A percentile compares a stretch with the other conserved stretches of the same genome.
phyloP scores from a whole-genome alignment of 2,113 vertebrate genomes.

The Nymphicus hollandicus region DNA sequence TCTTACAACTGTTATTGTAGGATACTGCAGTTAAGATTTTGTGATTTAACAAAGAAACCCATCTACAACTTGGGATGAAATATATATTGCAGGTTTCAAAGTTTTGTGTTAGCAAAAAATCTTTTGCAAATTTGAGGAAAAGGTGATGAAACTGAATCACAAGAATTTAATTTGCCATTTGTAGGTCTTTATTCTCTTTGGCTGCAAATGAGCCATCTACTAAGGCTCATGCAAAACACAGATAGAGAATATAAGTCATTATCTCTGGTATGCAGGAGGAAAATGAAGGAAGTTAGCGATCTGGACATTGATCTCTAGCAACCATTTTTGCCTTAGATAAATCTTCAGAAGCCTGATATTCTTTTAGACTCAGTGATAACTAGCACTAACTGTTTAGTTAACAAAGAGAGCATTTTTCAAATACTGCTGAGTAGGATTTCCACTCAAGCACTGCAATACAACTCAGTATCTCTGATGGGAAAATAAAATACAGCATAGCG shows the following conservation, averaged over 20 bases:
- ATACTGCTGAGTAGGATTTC: neutral
- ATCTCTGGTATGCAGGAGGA: neutral
- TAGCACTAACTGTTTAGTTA: neutral
- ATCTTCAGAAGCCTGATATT: neutral
- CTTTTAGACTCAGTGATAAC: neutral
- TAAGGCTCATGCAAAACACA: neutral
- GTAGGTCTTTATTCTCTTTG: neutral
- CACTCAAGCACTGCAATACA: neutral
- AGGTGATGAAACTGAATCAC: neutral
- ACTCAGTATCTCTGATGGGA: neutral
- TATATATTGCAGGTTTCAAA: neutral
- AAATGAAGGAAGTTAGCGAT: neutral
- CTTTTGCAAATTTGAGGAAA: constrained; percentile 13
- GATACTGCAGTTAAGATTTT: neutral
- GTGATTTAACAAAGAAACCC: constrained; percentile 17
- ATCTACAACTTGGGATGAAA: neutral
- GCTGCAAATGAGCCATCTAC: neutral
- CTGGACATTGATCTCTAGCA: constrained; percentile 32
- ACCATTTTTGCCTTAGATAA: constrained; percentile 4
- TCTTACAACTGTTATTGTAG: neutral
- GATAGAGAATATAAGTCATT: neutral
- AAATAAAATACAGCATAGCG: neutral
- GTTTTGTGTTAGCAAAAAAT: neutral
- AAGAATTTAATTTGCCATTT: constrained; percentile 6
- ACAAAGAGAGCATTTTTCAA: neutral